These are phyloP conservation scores for Andrena marginata DNA, from an alignment of 2,888 invertebrate species.

Conservation along the genomic window DNA sequence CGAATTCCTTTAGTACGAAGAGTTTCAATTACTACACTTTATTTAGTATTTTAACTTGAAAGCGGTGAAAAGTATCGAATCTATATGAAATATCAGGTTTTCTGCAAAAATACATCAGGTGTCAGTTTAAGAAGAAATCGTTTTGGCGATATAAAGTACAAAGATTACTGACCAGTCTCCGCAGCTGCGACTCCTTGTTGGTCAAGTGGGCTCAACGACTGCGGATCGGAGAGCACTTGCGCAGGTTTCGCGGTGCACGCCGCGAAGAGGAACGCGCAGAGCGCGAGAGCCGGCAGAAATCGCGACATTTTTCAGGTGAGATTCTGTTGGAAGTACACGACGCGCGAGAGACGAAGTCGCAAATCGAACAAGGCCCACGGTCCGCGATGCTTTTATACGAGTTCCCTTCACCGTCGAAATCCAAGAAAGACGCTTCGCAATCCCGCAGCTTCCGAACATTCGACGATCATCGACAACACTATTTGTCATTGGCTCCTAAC, in stretches of 20 bases:
- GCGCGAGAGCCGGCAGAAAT: not conserved
- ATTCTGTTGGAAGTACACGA: not conserved
- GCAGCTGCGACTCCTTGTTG: not conserved
- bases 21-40: no score
- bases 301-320: slow-evolving; percentile 24
- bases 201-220: slow-evolving; percentile 26
- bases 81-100: no score
- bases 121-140: not conserved
- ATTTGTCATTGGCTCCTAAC: slow-evolving; percentile 39
- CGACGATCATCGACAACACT: not conserved
- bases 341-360: slow-evolving; percentile 14
- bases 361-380: slow-evolving; percentile 37
- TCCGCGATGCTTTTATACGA: slow-evolving; percentile 64
- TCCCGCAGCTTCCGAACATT: slow-evolving; percentile 17
- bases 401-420: slow-evolving; percentile 60
- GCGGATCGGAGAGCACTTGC: not conserved
- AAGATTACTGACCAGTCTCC: slow-evolving; percentile 46
- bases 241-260: slow-evolving; percentile 45
- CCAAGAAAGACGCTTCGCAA: slow-evolving; percentile 30
- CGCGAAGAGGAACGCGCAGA: slow-evolving; percentile 25
- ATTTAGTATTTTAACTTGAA: no score
- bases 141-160: no score
- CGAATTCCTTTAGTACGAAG: no score
- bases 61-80: no score
- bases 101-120: not conserved